Evolutionary conservation across 2,888 invertebrate species (phyloP).

Genomic region (Microplitis deprimator): DNA sequence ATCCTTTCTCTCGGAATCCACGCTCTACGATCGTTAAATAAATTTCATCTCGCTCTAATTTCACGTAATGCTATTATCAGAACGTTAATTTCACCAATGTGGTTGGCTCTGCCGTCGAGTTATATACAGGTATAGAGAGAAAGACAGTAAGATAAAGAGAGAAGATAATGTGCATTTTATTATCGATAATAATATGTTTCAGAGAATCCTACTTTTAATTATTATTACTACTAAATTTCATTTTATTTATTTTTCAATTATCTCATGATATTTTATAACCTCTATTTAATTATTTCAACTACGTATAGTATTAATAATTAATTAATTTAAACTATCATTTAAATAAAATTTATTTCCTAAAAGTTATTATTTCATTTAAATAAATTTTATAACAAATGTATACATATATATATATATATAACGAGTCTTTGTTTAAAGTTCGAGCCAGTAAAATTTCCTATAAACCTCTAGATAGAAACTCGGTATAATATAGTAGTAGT

Average conservation of each 20-base stretch:
- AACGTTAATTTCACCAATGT: constrained; percentile 30
- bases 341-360: no score
- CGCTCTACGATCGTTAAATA: constrained; percentile 25
- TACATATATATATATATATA: no score
- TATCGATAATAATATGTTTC: background rate
- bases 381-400: no score
- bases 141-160: constrained; percentile 15
- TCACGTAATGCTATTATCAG: constrained; percentile 32
- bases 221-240: background rate
- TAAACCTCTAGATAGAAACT: no score
- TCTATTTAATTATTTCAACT: no score
- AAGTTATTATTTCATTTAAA: no score
- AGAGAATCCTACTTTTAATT: background rate
- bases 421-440: no score
- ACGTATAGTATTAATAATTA: no score
- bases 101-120: constrained; percentile 14
- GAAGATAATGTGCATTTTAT: constrained; percentile 2
- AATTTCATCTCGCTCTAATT: constrained; percentile 33
- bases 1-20: constrained; percentile 27
- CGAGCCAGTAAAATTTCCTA: no score
- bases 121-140: constrained; percentile 15
- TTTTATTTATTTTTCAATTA: background rate
- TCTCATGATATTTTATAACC: background rate
- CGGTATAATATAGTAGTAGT: no score
- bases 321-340: no score